Base-by-base conservation (phyloP, 2,888 invertebrate genomes). In the Auanema sp. region DNA sequence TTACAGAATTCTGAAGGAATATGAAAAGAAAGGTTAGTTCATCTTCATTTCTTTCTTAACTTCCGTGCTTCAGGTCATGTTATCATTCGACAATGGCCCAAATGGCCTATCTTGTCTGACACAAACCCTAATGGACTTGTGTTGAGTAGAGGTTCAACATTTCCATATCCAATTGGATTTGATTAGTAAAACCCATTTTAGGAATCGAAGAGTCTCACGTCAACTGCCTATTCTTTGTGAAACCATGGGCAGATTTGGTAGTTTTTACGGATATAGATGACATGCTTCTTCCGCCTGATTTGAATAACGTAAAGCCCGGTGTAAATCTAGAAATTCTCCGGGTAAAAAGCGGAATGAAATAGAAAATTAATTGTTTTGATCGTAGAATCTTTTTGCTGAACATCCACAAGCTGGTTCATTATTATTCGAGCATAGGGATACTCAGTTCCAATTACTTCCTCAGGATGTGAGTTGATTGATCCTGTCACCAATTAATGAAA, bases 191-290 rank as follows among this genome's bases (percentile, higher is more conserved):
- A 3, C 8, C 23, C 41, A 8, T 18, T 33, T 25, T 66, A 52
- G 79, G 81, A 24, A 81, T 81, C 50, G 81, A 81, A 63, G 81
- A 81, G 60, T 80, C 79, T 2, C 81, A 81, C 54, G 81, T 81
- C 8, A 81, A 81, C 49, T 81, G 81, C 63, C 68, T 81, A 24
- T 79, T 80, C 65, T 78, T 78, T 64, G 81, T 72, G n/a, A 81
- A 81, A 43, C 79, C 80, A 5, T 81, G 76, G 64, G 73, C 80
- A 2, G 80, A 81, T 60, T 59, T 76, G 66, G 75, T 78, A 12
- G 80, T 76, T 10, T 81, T 81, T 69, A 80, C 80, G 8, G 81
- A 81, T 62, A 81, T 81, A 49, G 81, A 81, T 61, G 81, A 81
- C 63, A 77, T 81, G 72, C 62, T 82, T 0, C 63, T 81, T 47